Percentiles rank a stretch among this genome's conserved stretches.
phyloP scores from a whole-genome alignment of 1,140 invertebrate genomes.

The Drosophila micromelanica region DNA sequence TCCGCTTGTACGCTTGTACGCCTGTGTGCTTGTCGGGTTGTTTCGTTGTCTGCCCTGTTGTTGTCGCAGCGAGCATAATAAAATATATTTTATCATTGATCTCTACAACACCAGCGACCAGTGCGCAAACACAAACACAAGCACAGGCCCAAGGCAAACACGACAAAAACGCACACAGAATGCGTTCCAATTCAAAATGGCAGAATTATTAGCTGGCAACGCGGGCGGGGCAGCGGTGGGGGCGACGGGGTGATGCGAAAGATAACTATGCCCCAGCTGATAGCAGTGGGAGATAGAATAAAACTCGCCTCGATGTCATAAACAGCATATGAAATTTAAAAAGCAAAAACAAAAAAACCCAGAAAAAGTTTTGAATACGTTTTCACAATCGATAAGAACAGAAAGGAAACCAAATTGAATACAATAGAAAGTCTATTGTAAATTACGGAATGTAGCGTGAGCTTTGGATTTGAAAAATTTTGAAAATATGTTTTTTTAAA shows the following conservation, averaged over 20 bases:
- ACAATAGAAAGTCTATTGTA: neutral
- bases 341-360: no score
- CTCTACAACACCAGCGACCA: conserved; percentile 31
- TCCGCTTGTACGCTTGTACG: neutral
- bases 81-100: conserved; percentile 78
- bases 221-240: neutral
- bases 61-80: conserved; percentile 62
- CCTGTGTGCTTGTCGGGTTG: neutral
- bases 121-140: conserved; percentile 36
- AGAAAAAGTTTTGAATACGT: no score
- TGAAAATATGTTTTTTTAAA: no score
- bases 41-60: conserved; percentile 8
- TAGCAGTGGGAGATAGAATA: no score
- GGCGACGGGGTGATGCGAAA: neutral
- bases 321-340: no score
- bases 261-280: neutral
- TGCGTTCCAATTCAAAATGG: conserved; percentile 12
- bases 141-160: conserved; percentile 34
- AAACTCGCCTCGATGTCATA: no score
- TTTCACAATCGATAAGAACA: no score
- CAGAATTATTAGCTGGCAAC: conserved; percentile 24
- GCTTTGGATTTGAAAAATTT: no score
- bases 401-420: no score
- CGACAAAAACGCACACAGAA: conserved; percentile 25
- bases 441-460: no score